Base-by-base conservation (phyloP, 1,140 invertebrate species). In the Temnothorax longispinosus region DNA sequence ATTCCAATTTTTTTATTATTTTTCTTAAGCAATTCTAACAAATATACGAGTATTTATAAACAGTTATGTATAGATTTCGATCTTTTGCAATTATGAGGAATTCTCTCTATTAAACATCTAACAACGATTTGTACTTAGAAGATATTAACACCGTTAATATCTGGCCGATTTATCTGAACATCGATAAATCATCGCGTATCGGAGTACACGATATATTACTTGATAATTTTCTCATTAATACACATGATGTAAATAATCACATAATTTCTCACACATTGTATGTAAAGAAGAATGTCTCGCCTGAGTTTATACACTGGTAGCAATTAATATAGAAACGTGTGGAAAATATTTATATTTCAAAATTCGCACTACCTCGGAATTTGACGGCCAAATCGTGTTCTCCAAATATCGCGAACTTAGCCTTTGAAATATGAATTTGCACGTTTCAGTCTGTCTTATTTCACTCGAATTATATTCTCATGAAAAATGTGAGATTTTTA, bases 121-220 rank as follows among this genome's bases (percentile, higher is more conserved):
- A 47, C 8, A 27, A 72, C 5, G 32, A 50, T 52, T 86, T 86
- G 32, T 71, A 71, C 7, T 85, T 47, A 11, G 3, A 38, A 72
- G 38, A 82, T 82, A 58, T 86, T n/a, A 47, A 67, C 35, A 21
- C 41, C 11, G 35, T 80, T 67, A 60, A 78, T 47, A 76, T 54
- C 50, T 54, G 3, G 6, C 38, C 0, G 21, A 76, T 60, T 76
- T 76, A 38, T 76, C 1, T 35, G 7, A 18, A 60, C n/a, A 44
- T 44, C 5, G 21, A 62, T 77, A 77, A 52, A 60, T 62, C 54
- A 8, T 71, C 32, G 50, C 50, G n/a, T 38, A 54, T 56, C 50
- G 27, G 3, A 76, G 3, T 76, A 44, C 15, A 74, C 38, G 35
- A 76, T 15, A 11, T 62, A 44, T 60, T 32, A 27, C 8, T 27